Evolutionary conservation across 2,797 vertebrate species (phyloP), one percentile per base, ranked within the genome.

Genomic region (Clamator glandarius): DNA sequence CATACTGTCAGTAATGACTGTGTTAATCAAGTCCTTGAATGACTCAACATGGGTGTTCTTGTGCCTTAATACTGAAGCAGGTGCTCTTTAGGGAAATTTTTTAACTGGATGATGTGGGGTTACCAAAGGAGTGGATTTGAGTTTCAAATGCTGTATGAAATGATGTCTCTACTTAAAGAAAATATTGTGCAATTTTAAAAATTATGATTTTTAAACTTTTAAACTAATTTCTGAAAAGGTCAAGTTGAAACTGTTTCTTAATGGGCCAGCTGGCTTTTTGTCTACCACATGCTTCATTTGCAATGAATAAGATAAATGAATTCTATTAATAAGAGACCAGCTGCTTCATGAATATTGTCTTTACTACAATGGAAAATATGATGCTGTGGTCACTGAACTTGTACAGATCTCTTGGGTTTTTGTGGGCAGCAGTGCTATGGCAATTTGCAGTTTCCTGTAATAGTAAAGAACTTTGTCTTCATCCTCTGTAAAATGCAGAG

Each of bases 301-400:
- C 59, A 78, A 15, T 83, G 33, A 95, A 51, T 77, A 93, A 92
- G 78, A 95, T 89, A 92, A 92, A 93, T 93, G 46, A 74, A 77
- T 86, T 91, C 68, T 84, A 67, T 90, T 96, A 91, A 91, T 93
- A 95, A 84, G 58, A 93, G 67, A 92, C 78, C 93, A 92, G 55
- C 87, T 95, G 84, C 52, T 93, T 92, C 44, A 51, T 94, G 77
- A 96, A 90, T 95, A 94, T 95, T 93, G 87, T 91, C 76, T 93
- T 85, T 89, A 91, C 72, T 91, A 91, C 88, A 94, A 79, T 93
- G 92, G 91, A 95, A 97, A 95, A 93, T 94, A 77, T 95, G 93
- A 95, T 80, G 73, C 70, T 69, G 64, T 70, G 74, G 80, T 95
- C 86, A 69, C 69, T 86, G 93, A 96, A 72, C 89, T 96, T 94